These are phyloP conservation scores for Microctenopoma steveboyesi DNA, from an alignment of 2,797 vertebrate genomes.

Conservation along the genomic window DNA sequence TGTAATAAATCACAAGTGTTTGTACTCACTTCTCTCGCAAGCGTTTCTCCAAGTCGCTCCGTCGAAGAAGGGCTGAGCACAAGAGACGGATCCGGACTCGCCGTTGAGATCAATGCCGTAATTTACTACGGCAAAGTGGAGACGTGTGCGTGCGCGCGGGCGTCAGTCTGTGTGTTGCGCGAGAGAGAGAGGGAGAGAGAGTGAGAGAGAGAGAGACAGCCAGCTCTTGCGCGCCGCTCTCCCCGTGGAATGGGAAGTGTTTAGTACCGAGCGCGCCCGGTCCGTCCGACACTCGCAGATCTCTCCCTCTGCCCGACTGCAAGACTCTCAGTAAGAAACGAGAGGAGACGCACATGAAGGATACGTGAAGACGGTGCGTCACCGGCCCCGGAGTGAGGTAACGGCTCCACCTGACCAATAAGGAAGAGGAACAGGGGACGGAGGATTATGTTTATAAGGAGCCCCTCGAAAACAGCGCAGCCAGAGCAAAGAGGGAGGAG, in stretches of 20 bases:
- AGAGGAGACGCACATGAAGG: conserved; percentile 96
- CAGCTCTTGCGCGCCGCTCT: conserved; percentile 73
- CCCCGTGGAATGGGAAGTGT: conserved; percentile 72
- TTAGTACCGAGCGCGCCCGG: conserved; percentile 59
- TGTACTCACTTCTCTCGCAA: conserved; percentile 57
- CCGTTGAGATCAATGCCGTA: conserved; percentile 67
- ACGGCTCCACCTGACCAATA: conserved; percentile 93
- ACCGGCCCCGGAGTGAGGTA: conserved; percentile 90
- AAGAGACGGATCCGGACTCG: conserved; percentile 61
- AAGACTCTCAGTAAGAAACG: conserved; percentile 85
- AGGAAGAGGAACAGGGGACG: conserved; percentile 76
- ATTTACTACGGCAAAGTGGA: conserved; percentile 67
- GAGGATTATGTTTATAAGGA: conserved; percentile 74
- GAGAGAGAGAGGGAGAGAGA: conserved; percentile 8
- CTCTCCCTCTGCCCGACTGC: conserved; percentile 49
- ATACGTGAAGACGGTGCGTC: conserved; percentile 98
- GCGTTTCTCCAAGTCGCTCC: conserved; percentile 54
- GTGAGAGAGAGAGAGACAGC: conserved; percentile 23
- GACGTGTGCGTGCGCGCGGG: conserved; percentile 53
- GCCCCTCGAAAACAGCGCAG: conserved; percentile 31
- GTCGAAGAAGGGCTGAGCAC: conserved; percentile 61
- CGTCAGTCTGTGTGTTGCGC: conserved; percentile 16
- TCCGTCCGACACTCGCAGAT: conserved; percentile 45
- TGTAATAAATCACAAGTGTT: background rate
- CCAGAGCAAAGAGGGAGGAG: conserved; percentile 44